Conservation (phyloP, 2,888 invertebrate species). For the Platycnemis pennipes region DNA sequence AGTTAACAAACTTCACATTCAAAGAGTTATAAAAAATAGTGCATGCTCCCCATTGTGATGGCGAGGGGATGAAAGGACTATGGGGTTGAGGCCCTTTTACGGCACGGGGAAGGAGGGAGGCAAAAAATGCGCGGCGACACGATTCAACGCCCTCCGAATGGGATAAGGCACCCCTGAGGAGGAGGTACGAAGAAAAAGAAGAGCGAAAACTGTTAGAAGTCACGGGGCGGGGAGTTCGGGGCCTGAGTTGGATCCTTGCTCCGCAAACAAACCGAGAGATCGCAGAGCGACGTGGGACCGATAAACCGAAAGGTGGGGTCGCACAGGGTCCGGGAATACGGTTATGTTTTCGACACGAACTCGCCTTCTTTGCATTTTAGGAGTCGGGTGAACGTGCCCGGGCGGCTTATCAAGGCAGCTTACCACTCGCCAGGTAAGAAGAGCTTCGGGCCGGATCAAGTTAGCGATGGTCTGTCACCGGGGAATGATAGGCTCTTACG, state of each 20-base stretch:
- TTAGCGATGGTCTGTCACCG: too few species aligned
- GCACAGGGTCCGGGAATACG: neutral
- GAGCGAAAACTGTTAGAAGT: neutral
- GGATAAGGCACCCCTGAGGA: neutral
- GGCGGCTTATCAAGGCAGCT: neutral
- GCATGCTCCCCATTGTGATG: too few species aligned
- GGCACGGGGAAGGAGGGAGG: neutral
- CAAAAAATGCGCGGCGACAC: neutral
- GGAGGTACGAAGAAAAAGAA: neutral
- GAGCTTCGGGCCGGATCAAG: too few species aligned
- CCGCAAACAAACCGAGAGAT: neutral
- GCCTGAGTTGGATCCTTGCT: neutral
- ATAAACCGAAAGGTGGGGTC: neutral
- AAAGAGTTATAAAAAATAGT: too few species aligned
- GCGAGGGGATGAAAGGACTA: neutral
- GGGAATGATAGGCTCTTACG: neutral
- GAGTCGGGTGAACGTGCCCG: neutral
- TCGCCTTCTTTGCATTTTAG: constrained; percentile 9
- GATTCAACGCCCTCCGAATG: neutral
- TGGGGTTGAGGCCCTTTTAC: neutral
- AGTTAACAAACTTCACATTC: too few species aligned
- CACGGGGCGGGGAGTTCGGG: neutral
- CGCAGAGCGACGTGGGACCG: neutral
- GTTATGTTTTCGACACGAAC: constrained; percentile 20
- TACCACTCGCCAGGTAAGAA: neutral